Base-by-base conservation (phyloP, 2,113 vertebrate genomes). In the Chelonoidis abingdonii region DNA sequence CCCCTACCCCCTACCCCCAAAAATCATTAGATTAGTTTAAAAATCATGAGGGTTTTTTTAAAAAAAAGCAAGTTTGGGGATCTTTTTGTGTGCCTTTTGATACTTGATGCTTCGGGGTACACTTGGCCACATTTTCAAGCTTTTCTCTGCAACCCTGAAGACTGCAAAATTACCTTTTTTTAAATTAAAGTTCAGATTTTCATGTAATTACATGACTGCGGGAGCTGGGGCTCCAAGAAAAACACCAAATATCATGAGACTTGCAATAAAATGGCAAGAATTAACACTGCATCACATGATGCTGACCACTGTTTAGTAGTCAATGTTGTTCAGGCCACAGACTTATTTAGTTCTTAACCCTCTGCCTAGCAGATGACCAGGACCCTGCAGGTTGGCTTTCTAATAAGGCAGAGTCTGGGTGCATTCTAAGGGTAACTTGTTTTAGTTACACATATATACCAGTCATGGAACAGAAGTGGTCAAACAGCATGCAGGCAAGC, bases 1-100 rank as follows among this genome's bases (percentile, higher is more conserved):
- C 5, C 29, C 29, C 29, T 16, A 1, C 12, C 5, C 59, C 62
- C 14, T 7, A 3, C 4, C 57, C 10, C 10, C 53, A 7, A 22
- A 65, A 62, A 62, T 62, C 59, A n/a, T 65, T n/a, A 35, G 62
- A 65, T 65, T 65, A 35, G 16, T 65, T 65, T 65, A n/a, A 65
- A n/a, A 65, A 65, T 13, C 62, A 35, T 35, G 59, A 31, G 29
- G 25, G 10, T 12, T 57, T 57, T 27, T 59, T 59, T 29, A 24
- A 4, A 56, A 59, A 35, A 35, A 35, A 35, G 31, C 31, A 65
- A 35, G 59, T 35, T 35, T 16, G 29, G 14, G 12, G 62, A 17
- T 65, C 12, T 65, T 65, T 16, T 65, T 35, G 4, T 65, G 62
- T 65, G 62, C 13, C 62, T 65, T 62, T 65, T 65, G 31, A 35